Conservation (phyloP, 2,797 vertebrate species). For the Rhabdomys pumilio region DNA sequence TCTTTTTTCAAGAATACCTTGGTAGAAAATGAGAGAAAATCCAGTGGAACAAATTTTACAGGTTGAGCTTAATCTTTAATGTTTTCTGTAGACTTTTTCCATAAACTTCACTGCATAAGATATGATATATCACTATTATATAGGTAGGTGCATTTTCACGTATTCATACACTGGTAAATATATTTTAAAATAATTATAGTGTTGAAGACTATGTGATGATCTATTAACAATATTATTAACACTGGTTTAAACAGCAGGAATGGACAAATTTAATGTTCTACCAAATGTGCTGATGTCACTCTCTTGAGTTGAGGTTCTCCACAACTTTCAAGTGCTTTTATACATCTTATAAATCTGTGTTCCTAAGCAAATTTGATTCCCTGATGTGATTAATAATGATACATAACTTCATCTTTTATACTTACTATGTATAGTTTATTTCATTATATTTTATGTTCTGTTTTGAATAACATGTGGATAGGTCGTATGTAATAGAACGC, state of each 20-base stretch:
- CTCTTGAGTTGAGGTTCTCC: neutral
- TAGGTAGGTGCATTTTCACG: neutral
- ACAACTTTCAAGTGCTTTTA: slow-evolving; percentile 7
- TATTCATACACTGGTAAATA: neutral
- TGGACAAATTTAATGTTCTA: neutral
- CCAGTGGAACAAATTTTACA: neutral
- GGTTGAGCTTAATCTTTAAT: neutral
- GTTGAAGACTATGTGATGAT: neutral
- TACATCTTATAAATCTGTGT: neutral
- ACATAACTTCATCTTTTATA: neutral
- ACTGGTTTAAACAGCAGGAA: neutral
- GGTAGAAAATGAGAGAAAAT: slow-evolving; percentile 15
- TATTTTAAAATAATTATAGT: neutral
- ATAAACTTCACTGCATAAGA: neutral
- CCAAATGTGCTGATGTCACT: neutral
- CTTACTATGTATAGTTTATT: neutral
- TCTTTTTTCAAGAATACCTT: slow-evolving; percentile 42
- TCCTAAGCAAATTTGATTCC: neutral
- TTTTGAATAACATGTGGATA: neutral
- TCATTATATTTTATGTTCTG: neutral
- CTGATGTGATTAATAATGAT: neutral
- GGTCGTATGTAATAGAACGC: neutral
- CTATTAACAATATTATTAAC: neutral
- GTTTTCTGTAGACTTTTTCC: neutral
- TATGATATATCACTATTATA: neutral